phyloP scores from a whole-genome alignment of 1,140 invertebrate species.

The Berghia stephanieae region DNA sequence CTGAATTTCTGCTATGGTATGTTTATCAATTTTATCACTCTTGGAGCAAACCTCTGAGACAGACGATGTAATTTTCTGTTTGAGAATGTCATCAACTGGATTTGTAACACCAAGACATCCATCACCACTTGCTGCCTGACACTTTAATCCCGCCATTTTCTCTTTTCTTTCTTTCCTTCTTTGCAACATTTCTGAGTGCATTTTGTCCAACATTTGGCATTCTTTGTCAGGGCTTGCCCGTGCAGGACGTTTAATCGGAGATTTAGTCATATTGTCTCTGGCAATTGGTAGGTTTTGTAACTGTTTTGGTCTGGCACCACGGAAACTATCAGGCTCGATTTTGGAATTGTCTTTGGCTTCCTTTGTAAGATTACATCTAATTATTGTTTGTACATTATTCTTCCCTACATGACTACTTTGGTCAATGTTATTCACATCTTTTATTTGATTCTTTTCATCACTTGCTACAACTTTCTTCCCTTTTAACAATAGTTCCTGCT shows the following conservation, averaged over 20 bases:
- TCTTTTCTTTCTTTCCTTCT: conserved; percentile 6
- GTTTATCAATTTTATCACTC: too few species aligned
- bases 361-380: background rate
- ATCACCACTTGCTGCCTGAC: too few species aligned
- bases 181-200: conserved; percentile 5
- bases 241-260: background rate
- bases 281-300: background rate
- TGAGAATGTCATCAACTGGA: too few species aligned
- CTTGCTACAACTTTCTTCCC: background rate
- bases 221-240: background rate
- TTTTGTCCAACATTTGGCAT: conserved; percentile 12
- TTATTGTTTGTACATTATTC: background rate
- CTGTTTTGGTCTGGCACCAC: background rate
- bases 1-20: too few species aligned
- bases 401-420: background rate
- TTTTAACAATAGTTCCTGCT: background rate
- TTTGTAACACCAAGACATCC: too few species aligned
- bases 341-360: background rate
- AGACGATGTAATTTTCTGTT: too few species aligned
- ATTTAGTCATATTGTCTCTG: background rate
- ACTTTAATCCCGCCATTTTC: too few species aligned
- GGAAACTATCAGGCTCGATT: background rate
- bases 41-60: too few species aligned
- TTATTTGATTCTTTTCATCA: background rate
- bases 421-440: background rate